These are phyloP conservation scores for Hypocryptadius cinnamomeus DNA, from an alignment of 2,113 vertebrate species.

Conservation along the genomic window DNA sequence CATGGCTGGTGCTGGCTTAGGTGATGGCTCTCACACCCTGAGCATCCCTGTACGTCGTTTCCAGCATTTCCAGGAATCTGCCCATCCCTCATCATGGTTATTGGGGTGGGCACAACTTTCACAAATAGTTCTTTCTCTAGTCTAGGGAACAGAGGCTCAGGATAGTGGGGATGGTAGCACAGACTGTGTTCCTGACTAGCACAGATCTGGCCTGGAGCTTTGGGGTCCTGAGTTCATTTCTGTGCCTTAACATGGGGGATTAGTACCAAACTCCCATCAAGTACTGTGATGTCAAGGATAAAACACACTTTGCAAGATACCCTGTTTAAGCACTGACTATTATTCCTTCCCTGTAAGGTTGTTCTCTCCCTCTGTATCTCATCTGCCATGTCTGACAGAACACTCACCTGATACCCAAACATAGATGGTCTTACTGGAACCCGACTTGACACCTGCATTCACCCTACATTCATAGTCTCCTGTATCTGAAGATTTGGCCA, in stretches of 20 bases:
- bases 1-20: not conserved
- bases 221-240: not conserved
- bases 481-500: slow-evolving; percentile 50
- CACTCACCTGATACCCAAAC: slow-evolving; percentile 65
- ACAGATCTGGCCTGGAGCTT: not conserved
- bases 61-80: not conserved
- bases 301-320: not conserved
- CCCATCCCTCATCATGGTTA: not conserved
- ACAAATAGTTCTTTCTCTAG: not conserved
- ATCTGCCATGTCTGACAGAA: not conserved
- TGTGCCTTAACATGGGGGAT: not conserved
- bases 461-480: slow-evolving; percentile 66
- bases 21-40: not conserved
- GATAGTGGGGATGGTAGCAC: not conserved
- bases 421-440: not conserved
- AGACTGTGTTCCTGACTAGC: not conserved
- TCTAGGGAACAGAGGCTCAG: not conserved
- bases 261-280: not conserved
- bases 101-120: not conserved
- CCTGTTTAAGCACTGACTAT: not conserved
- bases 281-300: not conserved
- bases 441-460: slow-evolving; percentile 29
- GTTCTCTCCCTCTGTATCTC: not conserved
- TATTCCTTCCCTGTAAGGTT: not conserved
- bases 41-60: not conserved